These are phyloP conservation scores for Apodemia mormo DNA, from an alignment of 2,888 invertebrate species.

Conservation along the genomic window DNA sequence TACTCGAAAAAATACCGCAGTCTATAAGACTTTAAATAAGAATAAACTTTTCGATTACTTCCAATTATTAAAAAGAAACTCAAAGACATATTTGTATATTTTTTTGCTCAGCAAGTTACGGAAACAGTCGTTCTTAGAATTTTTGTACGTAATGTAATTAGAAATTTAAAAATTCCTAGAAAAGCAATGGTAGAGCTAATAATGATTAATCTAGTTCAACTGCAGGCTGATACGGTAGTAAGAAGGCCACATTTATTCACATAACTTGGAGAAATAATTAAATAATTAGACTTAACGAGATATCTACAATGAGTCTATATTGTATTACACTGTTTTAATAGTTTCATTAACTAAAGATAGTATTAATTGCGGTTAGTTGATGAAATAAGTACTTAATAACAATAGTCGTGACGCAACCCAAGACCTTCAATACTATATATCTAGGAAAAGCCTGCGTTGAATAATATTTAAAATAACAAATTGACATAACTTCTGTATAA, in stretches of 20 bases:
- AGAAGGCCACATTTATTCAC: background rate
- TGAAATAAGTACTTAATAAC: constrained; percentile 25
- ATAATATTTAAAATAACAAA: constrained; percentile 67
- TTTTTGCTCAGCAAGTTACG: too few species aligned
- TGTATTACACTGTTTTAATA: constrained; percentile 15
- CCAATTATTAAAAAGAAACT: too few species aligned
- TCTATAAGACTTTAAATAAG: too few species aligned
- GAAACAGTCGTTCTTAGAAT: too few species aligned
- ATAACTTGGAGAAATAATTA: constrained; percentile 7
- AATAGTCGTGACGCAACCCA: constrained; percentile 33
- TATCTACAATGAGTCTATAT: background rate
- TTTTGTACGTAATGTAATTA: too few species aligned
- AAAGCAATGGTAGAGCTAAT: too few species aligned
- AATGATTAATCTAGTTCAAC: too few species aligned
- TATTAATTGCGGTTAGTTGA: constrained; percentile 28
- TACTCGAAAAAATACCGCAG: too few species aligned
- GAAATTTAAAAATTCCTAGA: too few species aligned
- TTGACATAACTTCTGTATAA: constrained; percentile 57
- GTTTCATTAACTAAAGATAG: constrained; percentile 28
- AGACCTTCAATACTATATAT: constrained; percentile 28
- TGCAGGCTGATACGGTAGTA: background rate
- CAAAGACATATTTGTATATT: too few species aligned
- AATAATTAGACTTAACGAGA: constrained; percentile 10
- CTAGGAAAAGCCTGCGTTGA: constrained; percentile 52
- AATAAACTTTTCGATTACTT: too few species aligned